Evolutionary conservation across 2,113 vertebrate genomes (phyloP).

Genomic region (Hyaena hyaena): DNA sequence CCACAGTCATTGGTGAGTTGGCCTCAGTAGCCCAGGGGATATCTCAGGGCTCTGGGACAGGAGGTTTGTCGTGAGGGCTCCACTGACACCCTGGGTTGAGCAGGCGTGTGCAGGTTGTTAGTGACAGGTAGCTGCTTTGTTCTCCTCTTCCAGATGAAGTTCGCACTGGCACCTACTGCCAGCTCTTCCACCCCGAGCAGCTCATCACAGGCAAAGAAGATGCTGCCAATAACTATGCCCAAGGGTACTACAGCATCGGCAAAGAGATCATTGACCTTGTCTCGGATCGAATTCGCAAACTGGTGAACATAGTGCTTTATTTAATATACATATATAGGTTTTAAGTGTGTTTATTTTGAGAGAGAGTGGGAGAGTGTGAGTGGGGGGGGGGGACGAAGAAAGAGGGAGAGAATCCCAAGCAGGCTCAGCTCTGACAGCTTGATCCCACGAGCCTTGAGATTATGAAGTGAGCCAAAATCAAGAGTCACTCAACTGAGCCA

Average conservation of each 20-base stretch:
- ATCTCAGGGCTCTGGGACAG: background rate
- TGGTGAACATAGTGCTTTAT: conserved; percentile 82
- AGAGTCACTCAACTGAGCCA: no score
- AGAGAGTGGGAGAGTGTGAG: no score
- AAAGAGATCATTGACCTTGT: conserved; percentile 93
- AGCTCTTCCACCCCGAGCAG: conserved; percentile 91
- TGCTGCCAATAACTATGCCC: conserved; percentile 92
- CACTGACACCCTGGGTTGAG: background rate
- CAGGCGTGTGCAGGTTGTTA: background rate
- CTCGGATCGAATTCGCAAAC: conserved; percentile 90
- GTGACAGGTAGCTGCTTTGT: background rate
- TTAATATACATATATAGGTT: background rate
- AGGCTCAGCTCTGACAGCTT: no score
- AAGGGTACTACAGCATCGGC: conserved; percentile 92
- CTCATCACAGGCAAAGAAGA: conserved; percentile 92
- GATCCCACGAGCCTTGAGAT: no score
- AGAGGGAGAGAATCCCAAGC: no score
- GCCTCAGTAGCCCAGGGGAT: background rate
- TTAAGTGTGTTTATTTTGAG: no score
- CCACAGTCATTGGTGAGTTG: conserved; percentile 90
- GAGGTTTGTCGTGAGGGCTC: background rate
- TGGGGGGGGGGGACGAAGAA: no score
- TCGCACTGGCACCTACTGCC: conserved; percentile 88
- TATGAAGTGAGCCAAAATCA: no score
- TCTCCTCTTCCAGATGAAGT: conserved; percentile 86